These are phyloP conservation scores for Cryptoblepharus egeriae DNA, from an alignment of 2,797 vertebrate genomes.

Conservation along the genomic window DNA sequence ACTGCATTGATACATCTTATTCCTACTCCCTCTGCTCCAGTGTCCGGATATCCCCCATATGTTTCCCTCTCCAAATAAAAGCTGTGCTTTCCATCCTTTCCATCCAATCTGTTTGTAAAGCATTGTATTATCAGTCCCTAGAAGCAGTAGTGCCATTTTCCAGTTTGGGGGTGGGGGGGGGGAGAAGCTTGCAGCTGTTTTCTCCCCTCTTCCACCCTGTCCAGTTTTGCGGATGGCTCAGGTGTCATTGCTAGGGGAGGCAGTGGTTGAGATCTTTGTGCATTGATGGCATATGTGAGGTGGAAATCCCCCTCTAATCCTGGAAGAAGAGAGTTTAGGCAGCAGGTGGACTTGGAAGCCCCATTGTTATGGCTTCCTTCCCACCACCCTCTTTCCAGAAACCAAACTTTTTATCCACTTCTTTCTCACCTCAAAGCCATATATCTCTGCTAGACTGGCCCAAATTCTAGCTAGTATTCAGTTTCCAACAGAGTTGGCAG, in stretches of 20 bases:
- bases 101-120: too few relatives aligned
- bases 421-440: too few relatives aligned
- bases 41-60: too few relatives aligned
- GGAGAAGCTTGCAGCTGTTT: too few relatives aligned
- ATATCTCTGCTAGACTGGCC: background rate
- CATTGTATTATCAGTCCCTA: too few relatives aligned
- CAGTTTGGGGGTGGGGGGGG: too few relatives aligned
- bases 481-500: background rate
- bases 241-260: background rate
- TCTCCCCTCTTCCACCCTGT: background rate
- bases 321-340: background rate
- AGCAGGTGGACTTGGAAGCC: background rate
- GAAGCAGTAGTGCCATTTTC: too few relatives aligned
- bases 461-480: background rate
- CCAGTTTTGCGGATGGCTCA: background rate
- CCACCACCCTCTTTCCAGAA: background rate
- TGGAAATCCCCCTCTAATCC: constrained; percentile 74
- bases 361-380: constrained; percentile 23
- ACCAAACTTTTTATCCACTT: too few relatives aligned
- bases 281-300: constrained; percentile 75
- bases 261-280: constrained; percentile 36
- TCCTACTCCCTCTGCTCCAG: too few relatives aligned
- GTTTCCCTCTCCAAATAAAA: too few relatives aligned
- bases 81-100: too few relatives aligned
- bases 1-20: too few relatives aligned